phyloP scores from a whole-genome alignment of 2,797 vertebrate genomes.

The Aldrovandia affinis region DNA sequence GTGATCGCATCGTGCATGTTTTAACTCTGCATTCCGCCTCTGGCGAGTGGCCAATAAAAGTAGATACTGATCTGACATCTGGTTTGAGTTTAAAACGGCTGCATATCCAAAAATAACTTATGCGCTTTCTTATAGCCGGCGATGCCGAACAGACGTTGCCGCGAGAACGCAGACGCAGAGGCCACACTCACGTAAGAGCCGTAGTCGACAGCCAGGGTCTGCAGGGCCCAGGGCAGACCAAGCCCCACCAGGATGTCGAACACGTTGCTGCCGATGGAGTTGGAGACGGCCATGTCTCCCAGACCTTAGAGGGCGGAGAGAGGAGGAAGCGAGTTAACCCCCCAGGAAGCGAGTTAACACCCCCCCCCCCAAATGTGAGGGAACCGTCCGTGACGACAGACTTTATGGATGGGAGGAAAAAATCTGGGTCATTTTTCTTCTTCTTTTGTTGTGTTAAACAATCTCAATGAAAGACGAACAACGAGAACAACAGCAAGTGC shows the following conservation, averaged over 20 bases:
- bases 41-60: background rate
- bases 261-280: conserved; percentile 94
- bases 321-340: background rate
- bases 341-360: background rate
- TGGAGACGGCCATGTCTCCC: conserved; percentile 96
- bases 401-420: background rate
- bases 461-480: background rate
- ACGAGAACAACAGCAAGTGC: background rate
- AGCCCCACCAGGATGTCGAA: conserved; percentile 95
- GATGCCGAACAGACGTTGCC: background rate
- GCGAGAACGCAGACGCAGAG: background rate
- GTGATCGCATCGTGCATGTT: background rate
- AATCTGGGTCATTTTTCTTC: background rate
- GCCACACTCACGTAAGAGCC: conserved; percentile 89
- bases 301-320: conserved; percentile 73
- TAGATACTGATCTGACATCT: background rate
- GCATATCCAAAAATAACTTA: background rate
- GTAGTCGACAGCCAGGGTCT: conserved; percentile 91
- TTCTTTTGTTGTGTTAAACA: background rate
- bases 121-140: background rate
- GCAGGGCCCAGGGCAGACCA: conserved; percentile 89
- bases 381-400: background rate
- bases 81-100: background rate
- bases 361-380: no score
- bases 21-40: background rate